Base-by-base conservation (phyloP, 1,140 invertebrate species). In the Bombus picipes region DNA sequence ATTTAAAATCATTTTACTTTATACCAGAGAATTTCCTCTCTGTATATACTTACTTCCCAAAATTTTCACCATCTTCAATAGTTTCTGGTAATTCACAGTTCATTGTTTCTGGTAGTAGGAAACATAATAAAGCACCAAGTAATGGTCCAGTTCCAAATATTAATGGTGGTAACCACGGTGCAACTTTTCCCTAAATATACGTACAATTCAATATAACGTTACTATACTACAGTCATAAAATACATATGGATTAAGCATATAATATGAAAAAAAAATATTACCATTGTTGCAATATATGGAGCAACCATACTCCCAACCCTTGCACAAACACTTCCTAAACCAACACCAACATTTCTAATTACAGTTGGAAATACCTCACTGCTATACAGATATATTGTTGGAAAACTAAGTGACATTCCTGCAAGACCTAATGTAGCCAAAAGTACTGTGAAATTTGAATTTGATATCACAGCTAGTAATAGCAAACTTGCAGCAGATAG, bases 291-390 rank as follows among this genome's bases (percentile, higher is more conserved):
- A n/a, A 97, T 92, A 57, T 95, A 95, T 72, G 97, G 97, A 28
- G 97, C 96, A 32, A 97, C 92, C 94, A 97, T 97, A 3, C 97
- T 97, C n/a, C 96, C 97, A 57, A 97, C 91, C 70, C 97, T 95
- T 10, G 96, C 96, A 83, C 96, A 96, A 74, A 96, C 96, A n/a
- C 96, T 96, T 18, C 96, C 96, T 8, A 96, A 92, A 41, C 96
- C 97, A 22, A 97, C 92, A 32, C 96, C 97, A 47, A 96, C 95
- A 90, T 97, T 97, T 80, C 97, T 95, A 0, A 97, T 95, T 62
- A 97, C 94, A 2, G 97, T 97, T 66, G 97, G 97, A 90, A 96
- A 97, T 57, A 97, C 92, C 94, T 97, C 97, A 25, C 96, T 96
- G 15, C 96, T 96, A 87, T 96, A 97, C n/a, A 97, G 93, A 91